These are phyloP conservation scores for Cheilosia soror DNA, from an alignment of 2,888 invertebrate species.

Conservation along the genomic window DNA sequence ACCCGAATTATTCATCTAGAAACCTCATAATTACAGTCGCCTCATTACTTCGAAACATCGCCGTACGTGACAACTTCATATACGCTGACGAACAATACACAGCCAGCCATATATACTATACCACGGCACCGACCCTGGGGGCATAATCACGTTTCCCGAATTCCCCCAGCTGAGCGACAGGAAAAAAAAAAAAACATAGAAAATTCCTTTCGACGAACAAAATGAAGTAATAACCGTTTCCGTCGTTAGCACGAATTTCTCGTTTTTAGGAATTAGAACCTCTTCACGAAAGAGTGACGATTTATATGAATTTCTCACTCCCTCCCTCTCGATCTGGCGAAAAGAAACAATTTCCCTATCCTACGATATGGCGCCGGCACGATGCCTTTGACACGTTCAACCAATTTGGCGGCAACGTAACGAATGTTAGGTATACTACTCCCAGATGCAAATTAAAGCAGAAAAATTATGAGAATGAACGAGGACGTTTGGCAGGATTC, in stretches of 20 bases:
- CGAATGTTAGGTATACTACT: conserved; percentile 32
- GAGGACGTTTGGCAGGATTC: conserved; percentile 54
- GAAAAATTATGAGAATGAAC: conserved; percentile 68
- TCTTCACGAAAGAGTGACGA: conserved; percentile 48
- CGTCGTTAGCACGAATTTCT: conserved; percentile 65
- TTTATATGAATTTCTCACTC: conserved; percentile 34
- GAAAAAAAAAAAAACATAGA: conserved; percentile 3
- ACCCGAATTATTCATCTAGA: conserved; percentile 54
- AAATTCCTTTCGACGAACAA: conserved; percentile 28
- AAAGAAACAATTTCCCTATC: conserved; percentile 42
- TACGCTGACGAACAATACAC: conserved; percentile 7
- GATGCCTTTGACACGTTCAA: conserved; percentile 70
- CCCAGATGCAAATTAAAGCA: conserved; percentile 68
- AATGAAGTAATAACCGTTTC: conserved; percentile 73
- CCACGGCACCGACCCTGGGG: conserved; percentile 18
- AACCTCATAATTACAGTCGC: conserved; percentile 70
- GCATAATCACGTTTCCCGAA: conserved; percentile 63
- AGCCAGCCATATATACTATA: background rate
- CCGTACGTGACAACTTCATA: conserved; percentile 62
- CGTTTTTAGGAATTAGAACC: conserved; percentile 66
- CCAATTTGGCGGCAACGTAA: conserved; percentile 55
- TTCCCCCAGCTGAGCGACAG: conserved; percentile 5
- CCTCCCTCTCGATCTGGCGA: background rate
- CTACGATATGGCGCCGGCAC: background rate
- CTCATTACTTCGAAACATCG: conserved; percentile 65